Evolutionary conservation across 2,888 invertebrate genomes (phyloP).

Genomic region (Aplocera efformata): DNA sequence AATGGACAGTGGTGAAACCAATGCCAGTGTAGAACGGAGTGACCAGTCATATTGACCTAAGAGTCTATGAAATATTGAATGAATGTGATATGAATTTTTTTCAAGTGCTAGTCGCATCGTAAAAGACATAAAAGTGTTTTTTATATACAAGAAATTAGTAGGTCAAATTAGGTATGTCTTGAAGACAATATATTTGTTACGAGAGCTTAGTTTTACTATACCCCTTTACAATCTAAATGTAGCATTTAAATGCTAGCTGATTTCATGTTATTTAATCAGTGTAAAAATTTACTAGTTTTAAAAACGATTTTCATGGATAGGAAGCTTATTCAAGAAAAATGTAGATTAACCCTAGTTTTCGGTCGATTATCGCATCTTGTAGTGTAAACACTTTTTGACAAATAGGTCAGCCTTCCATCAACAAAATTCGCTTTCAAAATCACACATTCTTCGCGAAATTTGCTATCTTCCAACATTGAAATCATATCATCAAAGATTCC

Average conservation of each 20-base stretch:
- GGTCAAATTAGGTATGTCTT: slow-evolving; percentile 9
- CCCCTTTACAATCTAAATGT: slow-evolving; percentile 5
- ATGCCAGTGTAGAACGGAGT: too few relatives aligned
- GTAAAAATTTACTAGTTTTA: too few relatives aligned
- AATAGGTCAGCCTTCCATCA: too few relatives aligned
- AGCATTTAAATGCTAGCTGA: background rate
- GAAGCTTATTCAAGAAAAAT: too few relatives aligned
- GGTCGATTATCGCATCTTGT: too few relatives aligned
- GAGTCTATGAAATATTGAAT: slow-evolving; percentile 2
- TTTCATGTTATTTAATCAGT: too few relatives aligned
- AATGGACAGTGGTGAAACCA: too few relatives aligned
- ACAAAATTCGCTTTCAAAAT: too few relatives aligned
- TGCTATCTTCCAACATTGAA: too few relatives aligned
- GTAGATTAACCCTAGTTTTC: too few relatives aligned
- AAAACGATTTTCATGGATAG: background rate
- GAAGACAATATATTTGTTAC: slow-evolving; percentile 10
- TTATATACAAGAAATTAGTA: slow-evolving; percentile 1
- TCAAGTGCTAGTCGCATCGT: slow-evolving; percentile 14
- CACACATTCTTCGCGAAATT: too few relatives aligned
- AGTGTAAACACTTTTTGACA: slow-evolving; percentile 1
- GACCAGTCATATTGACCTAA: background rate
- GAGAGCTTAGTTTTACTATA: slow-evolving; percentile 12
- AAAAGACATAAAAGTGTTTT: slow-evolving; percentile 10
- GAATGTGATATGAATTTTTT: slow-evolving; percentile 9
- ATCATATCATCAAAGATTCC: too few relatives aligned